These are phyloP conservation scores for Cheilosia vernalis DNA, from an alignment of 2,888 invertebrate genomes.

Conservation along the genomic window DNA sequence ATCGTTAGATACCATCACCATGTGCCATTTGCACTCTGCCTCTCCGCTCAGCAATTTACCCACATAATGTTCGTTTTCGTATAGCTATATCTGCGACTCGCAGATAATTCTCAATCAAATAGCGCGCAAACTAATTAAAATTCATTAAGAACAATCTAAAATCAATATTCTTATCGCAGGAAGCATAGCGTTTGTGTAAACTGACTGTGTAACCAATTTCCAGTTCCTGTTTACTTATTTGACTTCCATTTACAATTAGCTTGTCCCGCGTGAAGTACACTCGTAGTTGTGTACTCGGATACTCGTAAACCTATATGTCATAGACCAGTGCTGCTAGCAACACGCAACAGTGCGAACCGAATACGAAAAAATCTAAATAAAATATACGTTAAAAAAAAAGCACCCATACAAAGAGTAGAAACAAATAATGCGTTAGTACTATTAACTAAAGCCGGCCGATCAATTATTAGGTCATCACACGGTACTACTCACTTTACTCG, in stretches of 20 bases:
- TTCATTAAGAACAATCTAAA: conserved; percentile 76
- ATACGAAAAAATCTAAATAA: not conserved
- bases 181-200: conserved; percentile 69
- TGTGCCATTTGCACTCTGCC: conserved; percentile 17
- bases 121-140: conserved; percentile 72
- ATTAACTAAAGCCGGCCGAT: conserved; percentile 65
- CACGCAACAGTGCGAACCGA: not conserved
- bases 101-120: conserved; percentile 64
- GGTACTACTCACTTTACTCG: conserved; percentile 23
- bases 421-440: conserved; percentile 47
- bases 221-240: conserved; percentile 72
- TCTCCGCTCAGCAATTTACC: not conserved
- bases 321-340: not conserved
- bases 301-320: too few relatives aligned
- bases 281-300: not conserved
- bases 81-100: conserved; percentile 8
- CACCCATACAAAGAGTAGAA: not conserved
- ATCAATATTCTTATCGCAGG: conserved; percentile 75
- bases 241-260: conserved; percentile 74
- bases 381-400: not conserved
- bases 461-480: conserved; percentile 71
- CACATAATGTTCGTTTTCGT: not conserved
- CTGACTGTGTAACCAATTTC: conserved; percentile 71
- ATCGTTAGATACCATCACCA: not conserved
- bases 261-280: conserved; percentile 21